Conservation (phyloP, 2,113 vertebrate species). For the Chamaea fasciata region DNA sequence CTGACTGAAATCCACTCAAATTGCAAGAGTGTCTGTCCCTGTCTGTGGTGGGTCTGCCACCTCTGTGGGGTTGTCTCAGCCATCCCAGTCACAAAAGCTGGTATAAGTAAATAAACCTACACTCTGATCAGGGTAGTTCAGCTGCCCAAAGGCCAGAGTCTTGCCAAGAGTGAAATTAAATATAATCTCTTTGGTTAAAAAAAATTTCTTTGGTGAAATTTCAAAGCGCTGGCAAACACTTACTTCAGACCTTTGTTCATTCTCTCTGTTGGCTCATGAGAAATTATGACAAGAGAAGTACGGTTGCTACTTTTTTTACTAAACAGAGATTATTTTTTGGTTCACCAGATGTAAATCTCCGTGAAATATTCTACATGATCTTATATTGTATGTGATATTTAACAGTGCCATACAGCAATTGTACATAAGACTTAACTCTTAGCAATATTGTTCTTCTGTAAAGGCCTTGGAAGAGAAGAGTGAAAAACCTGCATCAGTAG, state of each 20-base stretch:
- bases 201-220: background rate
- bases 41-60: no score
- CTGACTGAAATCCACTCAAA: background rate
- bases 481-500: background rate
- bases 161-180: background rate
- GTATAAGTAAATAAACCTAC: background rate
- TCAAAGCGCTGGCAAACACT: rapidly evolving
- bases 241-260: background rate
- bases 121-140: background rate
- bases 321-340: background rate
- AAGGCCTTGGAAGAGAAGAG: background rate
- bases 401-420: background rate
- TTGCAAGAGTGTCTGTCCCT: background rate
- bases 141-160: background rate
- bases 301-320: background rate
- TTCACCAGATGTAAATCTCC: background rate
- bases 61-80: background rate
- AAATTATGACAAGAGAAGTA: no score
- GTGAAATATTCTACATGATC: background rate
- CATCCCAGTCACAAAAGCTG: background rate
- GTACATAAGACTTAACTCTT: background rate
- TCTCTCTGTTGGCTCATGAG: background rate
- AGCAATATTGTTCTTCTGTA: background rate
- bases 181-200: background rate
- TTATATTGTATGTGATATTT: background rate